Evolutionary conservation across 2,113 vertebrate species (phyloP), one percentile per base, ranked within the genome.

Genomic region (Prinia subflava): DNA sequence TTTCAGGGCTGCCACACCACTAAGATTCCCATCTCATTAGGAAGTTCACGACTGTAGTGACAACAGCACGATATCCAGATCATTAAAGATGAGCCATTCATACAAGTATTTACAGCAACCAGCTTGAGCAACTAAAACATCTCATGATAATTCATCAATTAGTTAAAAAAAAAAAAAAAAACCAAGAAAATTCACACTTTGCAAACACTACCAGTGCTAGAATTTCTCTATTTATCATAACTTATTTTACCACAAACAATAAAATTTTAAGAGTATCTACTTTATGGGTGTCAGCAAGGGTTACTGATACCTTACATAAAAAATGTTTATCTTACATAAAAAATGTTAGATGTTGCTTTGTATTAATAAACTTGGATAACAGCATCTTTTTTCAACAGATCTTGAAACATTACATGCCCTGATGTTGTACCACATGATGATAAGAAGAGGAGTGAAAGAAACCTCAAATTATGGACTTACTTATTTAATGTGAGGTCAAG

Each of bases 401-500:
- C 56, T 31, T 31, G 15, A n/a, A 25, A 62, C 50, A 74, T 53
- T 52, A 75, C 10, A 2, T 56, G 41, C 31, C 33, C 35, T 77
- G n/a, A 73, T 16, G 10, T 71, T 52, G 19, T n/a, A 75, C 35
- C 4, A 1, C 21, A 77, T 75, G 27, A 71, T 41, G 37, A 4
- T 53, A 80, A 84, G 13, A 60, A 18, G 28, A 64, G 25, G 60
- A 73, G 59, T 35, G 8, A 89, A 82, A 84, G 39, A 92, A 75
- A 55, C 42, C 33, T 69, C 73, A 67, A 87, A 68, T 65, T 39
- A 31, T 33, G 31, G 71, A 98, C 99, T 99, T 98, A 99, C 99
- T 99, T 99, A 98, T 99, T 99, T 97, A 99, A 53, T 47, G 98
- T 96, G 76, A 99, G 98, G 97, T 99, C 99, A 98, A 99, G 98